Evolutionary conservation across 2,113 vertebrate genomes (phyloP), one percentile per base, ranked within the genome.

Genomic region (Cairina moschata): DNA sequence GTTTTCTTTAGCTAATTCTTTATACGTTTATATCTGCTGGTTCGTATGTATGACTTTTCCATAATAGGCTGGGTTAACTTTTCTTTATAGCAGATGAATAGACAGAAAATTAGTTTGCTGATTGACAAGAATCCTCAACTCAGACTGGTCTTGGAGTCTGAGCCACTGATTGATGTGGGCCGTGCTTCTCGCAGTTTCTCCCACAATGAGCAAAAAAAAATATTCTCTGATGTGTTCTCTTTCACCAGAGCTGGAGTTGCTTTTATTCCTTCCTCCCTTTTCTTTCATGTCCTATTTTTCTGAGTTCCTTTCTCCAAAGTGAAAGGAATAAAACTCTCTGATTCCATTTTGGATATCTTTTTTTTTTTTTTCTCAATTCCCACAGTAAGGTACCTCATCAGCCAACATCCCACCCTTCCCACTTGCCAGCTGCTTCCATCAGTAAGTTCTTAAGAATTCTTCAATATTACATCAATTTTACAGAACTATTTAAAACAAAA

Each of bases 381-480:
- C 50, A 46, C 59, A 84, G 63, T 95, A 90, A 91, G n/a, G 58
- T 81, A 86, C 40, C 77, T 93, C 79, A 63, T 91, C 54, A 78
- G 87, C 50, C 60, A 94, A 42, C 68, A 90, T 91, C 56, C 88
- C 78, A 94, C 62, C 83, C 82, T 87, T 94, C 90, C 82, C 79
- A 88, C 85, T 95, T 95, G 77, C 80, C 88, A 95, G 74, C 77
- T 96, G 86, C 86, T 80, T 94, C 62, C 59, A 71, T 91, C 91
- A 91, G 50, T 91, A 85, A 86, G 76, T 91, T 90, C 80, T 83
- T 85, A 79, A 94, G 60, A 32, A 56, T 91, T 89, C 46, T 71
- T 96, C 84, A 96, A 86, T 93, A 91, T 79, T 86, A 52, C 76
- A 76, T 87, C 48, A 69, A n/a, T 86, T 95, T 93, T 90, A 48